phyloP scores from a whole-genome alignment of 2,888 invertebrate species.

The Dynastes grantii region DNA sequence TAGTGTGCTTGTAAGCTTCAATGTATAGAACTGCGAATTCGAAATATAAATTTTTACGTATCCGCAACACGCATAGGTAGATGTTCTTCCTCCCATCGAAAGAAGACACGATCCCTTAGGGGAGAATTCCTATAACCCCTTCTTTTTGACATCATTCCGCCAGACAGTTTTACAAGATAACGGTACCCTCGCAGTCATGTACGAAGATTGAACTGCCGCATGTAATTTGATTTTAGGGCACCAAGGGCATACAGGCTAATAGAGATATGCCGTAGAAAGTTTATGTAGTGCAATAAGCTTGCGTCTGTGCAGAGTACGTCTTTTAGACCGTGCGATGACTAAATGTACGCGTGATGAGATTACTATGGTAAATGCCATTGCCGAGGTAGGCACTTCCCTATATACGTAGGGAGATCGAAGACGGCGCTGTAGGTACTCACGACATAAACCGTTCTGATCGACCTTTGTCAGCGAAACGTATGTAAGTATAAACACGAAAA shows the following conservation, averaged over 20 bases:
- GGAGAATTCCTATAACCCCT: slow-evolving; percentile 42
- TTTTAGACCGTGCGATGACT: slow-evolving; percentile 27
- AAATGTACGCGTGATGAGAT: slow-evolving; percentile 45
- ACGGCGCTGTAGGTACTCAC: neutral
- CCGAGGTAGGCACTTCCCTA: slow-evolving; percentile 16
- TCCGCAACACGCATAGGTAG: neutral
- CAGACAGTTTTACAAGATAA: slow-evolving; percentile 48
- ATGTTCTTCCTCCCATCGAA: neutral
- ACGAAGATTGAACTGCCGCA: slow-evolving; percentile 48
- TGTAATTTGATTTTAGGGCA: slow-evolving; percentile 48
- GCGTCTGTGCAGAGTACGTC: slow-evolving; percentile 37
- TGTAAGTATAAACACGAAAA: slow-evolving; percentile 13
- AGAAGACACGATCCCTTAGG: slow-evolving; percentile 28
- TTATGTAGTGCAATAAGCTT: slow-evolving; percentile 44
- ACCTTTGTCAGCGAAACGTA: slow-evolving; percentile 33
- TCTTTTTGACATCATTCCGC: slow-evolving; percentile 46
- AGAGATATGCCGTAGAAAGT: slow-evolving; percentile 47
- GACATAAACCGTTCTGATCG: neutral
- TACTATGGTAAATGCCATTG: slow-evolving; percentile 40
- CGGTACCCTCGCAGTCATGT: slow-evolving; percentile 45
- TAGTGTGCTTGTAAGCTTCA: neutral
- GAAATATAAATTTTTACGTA: slow-evolving; percentile 26
- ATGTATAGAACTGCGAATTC: neutral
- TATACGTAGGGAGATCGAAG: slow-evolving; percentile 26
- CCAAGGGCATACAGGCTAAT: slow-evolving; percentile 42